Conservation (phyloP, 2,113 vertebrate genomes). For the Prionailurus bengalensis region DNA sequence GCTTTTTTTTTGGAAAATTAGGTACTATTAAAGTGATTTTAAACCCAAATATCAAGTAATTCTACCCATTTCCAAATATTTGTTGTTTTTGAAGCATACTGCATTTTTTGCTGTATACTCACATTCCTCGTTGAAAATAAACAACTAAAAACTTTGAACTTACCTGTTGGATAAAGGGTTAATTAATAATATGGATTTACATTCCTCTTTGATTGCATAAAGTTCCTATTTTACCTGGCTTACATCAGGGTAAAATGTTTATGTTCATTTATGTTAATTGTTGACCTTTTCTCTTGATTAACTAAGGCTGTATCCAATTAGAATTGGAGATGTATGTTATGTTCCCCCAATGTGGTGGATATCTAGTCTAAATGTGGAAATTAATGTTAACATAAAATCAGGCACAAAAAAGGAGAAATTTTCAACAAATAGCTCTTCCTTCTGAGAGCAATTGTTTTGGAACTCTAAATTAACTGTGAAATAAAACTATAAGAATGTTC, state of each 20-base stretch:
- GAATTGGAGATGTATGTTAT: conserved; percentile 25
- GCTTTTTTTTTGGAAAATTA: background rate
- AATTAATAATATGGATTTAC: conserved; percentile 40
- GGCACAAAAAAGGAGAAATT: background rate
- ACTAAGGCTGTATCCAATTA: conserved; percentile 41
- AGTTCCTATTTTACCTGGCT: conserved; percentile 40
- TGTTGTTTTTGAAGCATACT: background rate
- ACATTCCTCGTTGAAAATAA: conserved; percentile 29
- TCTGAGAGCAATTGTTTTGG: background rate
- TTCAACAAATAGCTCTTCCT: background rate
- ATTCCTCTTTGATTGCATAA: conserved; percentile 48
- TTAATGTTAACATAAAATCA: background rate
- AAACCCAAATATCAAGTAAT: background rate
- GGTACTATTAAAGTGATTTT: background rate
- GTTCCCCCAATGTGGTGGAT: background rate
- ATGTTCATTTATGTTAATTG: conserved; percentile 66
- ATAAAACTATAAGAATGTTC: background rate
- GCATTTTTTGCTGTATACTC: background rate
- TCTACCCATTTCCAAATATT: background rate
- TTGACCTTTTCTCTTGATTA: conserved; percentile 73
- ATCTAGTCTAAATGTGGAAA: conserved; percentile 12
- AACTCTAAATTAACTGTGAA: background rate
- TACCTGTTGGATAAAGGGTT: background rate
- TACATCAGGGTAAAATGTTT: conserved; percentile 30
- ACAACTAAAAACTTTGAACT: conserved; percentile 50